Conservation (phyloP, 2,797 vertebrate species). For the Enteromius argenteus region DNA sequence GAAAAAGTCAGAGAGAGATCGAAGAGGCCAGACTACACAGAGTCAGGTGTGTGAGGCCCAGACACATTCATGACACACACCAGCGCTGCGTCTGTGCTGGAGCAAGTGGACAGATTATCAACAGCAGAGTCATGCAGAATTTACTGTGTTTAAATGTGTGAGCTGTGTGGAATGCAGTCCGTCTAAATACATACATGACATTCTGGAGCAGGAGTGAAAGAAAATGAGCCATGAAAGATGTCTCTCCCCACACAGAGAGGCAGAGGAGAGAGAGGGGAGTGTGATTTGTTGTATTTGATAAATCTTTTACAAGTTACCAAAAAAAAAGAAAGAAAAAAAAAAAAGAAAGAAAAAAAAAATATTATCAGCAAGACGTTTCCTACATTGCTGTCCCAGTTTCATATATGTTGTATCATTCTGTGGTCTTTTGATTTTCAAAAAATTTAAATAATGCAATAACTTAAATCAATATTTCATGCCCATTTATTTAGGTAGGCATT, state of each 20-base stretch:
- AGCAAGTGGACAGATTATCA: slow-evolving; percentile 44
- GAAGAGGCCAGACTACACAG: slow-evolving; percentile 25
- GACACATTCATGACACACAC: slow-evolving; percentile 50
- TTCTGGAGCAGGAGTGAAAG: slow-evolving; percentile 76
- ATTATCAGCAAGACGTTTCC: not conserved
- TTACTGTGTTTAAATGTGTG: slow-evolving; percentile 78
- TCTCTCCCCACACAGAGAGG: slow-evolving; percentile 24
- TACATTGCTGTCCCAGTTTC: not conserved
- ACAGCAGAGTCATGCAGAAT: slow-evolving; percentile 70
- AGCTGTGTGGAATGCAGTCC: slow-evolving; percentile 76
- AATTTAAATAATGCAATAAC: not conserved
- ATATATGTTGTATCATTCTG: not conserved
- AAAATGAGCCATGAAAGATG: slow-evolving; percentile 49
- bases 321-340: not conserved
- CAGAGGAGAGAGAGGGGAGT: slow-evolving; percentile 2
- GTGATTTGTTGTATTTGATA: slow-evolving; percentile 13
- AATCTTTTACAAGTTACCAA: not conserved
- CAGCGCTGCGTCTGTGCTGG: slow-evolving; percentile 30
- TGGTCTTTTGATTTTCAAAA: not conserved
- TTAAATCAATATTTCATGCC: not conserved
- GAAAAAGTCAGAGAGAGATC: slow-evolving; percentile 38
- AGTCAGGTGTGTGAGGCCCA: slow-evolving; percentile 50
- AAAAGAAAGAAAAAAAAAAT: too few relatives aligned
- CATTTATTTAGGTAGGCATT: not conserved
- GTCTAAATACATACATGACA: slow-evolving; percentile 77